Base-by-base conservation (phyloP, 2,888 invertebrate genomes). In the Theretra japonica region DNA sequence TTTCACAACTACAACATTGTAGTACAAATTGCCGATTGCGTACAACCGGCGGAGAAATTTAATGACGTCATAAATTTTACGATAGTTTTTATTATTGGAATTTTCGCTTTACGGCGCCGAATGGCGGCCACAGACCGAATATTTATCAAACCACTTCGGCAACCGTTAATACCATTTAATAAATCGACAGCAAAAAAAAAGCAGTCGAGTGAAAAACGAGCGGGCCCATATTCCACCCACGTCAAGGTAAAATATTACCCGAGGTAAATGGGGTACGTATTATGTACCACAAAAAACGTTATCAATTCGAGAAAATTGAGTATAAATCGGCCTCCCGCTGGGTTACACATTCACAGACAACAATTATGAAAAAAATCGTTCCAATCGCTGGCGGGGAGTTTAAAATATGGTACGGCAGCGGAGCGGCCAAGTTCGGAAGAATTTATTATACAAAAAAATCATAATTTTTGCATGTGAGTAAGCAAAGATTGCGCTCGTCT, bases 311-410 rank as follows among this genome's bases (percentile, higher is more conserved):
- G 75, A 79, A 77, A 77, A 79, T 75, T 77, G 76, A 73, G 76
- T 74, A 80, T 81, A 80, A 78, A 81, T 78, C 74, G 82, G 82
- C 81, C 83, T 72, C 86, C 84, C 82, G 84, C 79, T 69, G 85
- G 33, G 82, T 56, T 72, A 74, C 21, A 48, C 59, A 53, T 62
- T 60, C 33, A 69, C 58, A 17, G 17, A 25, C 59, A 59, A 23
- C 65, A 23, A 41, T 48, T 48, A 23, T 11, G 23, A 23, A 65
- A 65, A 65, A 65, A 65, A 65, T 48, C 41, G 23, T 23, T 65
- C 23, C 65, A 48, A 7, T 48, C 62, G 41, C 21, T 41, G 62
- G 41, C 62, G 41, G 41, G 11, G 65, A 23, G 30, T 62, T 53
- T 25, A 28, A 53, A 28, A 60, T 17, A 60, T 19, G 28, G n/a